Evolutionary conservation across 1,140 invertebrate species (phyloP).

Genomic region (Bactericera cockerelli): DNA sequence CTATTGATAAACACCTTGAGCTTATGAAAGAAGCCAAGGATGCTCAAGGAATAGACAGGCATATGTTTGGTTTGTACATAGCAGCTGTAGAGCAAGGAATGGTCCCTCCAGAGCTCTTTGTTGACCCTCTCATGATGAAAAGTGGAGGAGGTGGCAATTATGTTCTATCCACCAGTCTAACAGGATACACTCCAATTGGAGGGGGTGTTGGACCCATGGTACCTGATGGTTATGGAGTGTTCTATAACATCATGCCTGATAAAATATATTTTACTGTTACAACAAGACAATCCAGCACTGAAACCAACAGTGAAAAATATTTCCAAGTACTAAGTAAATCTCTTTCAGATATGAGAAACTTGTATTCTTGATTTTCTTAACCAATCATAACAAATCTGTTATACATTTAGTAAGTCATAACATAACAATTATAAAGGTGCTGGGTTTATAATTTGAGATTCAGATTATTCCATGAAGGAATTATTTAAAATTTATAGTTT

Average conservation of each 20-base stretch:
- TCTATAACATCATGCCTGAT: conserved; percentile 36
- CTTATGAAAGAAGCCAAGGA: conserved; percentile 33
- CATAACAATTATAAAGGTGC: too few relatives aligned
- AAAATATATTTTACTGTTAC: conserved; percentile 27
- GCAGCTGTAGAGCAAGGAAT: conserved; percentile 36
- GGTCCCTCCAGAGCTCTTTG: conserved; percentile 35
- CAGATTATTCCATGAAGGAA: too few relatives aligned
- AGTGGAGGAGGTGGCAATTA: conserved; percentile 47
- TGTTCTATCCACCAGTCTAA: conserved; percentile 41
- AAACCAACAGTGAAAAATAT: conserved; percentile 25
- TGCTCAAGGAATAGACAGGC: conserved; percentile 47
- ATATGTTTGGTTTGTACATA: conserved; percentile 56
- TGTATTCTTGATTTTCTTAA: not conserved
- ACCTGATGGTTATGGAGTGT: conserved; percentile 42
- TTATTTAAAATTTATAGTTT: too few relatives aligned
- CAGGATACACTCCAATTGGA: conserved; percentile 38
- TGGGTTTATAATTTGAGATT: too few relatives aligned
- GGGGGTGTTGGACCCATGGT: conserved; percentile 45
- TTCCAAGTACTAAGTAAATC: conserved; percentile 8
- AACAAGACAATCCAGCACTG: conserved; percentile 25
- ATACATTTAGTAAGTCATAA: too few relatives aligned
- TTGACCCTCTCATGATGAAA: conserved; percentile 37
- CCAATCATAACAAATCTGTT: too few relatives aligned
- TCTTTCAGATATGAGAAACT: conserved; percentile 1
- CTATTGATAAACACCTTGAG: conserved; percentile 28